phyloP scores from a whole-genome alignment of 2,113 vertebrate genomes.

The Pteropus alecto region DNA sequence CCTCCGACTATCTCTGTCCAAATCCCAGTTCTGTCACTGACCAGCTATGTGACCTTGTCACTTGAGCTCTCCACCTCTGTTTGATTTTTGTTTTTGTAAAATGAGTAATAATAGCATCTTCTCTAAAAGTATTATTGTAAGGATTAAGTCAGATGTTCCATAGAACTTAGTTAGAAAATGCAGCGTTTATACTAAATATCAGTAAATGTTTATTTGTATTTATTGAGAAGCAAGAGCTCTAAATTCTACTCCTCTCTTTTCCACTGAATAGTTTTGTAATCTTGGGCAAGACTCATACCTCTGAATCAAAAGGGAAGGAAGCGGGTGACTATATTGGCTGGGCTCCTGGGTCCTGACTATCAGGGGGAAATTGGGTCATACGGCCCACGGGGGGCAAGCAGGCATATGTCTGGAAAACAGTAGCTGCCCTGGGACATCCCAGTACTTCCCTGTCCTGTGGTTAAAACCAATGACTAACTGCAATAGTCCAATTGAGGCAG shows the following conservation, averaged over 20 bases:
- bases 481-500: background rate
- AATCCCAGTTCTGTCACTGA: background rate
- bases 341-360: background rate
- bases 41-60: background rate
- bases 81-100: slow-evolving; percentile 31
- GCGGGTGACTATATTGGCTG: background rate
- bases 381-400: background rate
- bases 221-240: background rate
- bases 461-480: background rate
- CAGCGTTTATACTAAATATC: background rate
- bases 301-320: background rate
- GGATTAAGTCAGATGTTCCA: background rate
- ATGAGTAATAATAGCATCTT: background rate
- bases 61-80: background rate
- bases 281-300: background rate
- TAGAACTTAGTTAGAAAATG: background rate
- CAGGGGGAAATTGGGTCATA: background rate
- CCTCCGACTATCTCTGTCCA: background rate
- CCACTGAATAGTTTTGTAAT: background rate
- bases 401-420: background rate
- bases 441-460: background rate
- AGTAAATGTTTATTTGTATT: background rate
- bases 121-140: background rate
- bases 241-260: background rate
- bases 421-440: background rate